Base-by-base conservation (phyloP, 2,888 invertebrate genomes). In the Petrolisthes manimaculis region DNA sequence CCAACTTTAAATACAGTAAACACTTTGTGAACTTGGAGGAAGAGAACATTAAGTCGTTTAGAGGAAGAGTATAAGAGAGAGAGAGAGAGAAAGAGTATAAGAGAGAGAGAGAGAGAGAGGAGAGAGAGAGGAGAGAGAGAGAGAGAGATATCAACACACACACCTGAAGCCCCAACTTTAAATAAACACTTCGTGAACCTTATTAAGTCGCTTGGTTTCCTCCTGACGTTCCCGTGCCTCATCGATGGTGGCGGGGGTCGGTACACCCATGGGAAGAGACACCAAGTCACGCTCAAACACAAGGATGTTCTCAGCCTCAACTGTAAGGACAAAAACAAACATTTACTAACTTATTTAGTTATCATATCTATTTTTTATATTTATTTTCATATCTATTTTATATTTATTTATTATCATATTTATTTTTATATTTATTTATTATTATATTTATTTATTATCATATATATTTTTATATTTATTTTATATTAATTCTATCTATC, bases 271-370 rank as follows among this genome's bases (percentile, higher is more conserved):
- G 0, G 96, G 96, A 93, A 95, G 94, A 90, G 95, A 95, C n/a
- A 96, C 93, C 83, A 95, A 93, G 79, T 95, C 95, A 12, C 94
- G 93, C 92, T 96, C 96, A 91, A 95, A 95, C 85, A 95, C 95
- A 94, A 96, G 95, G 89, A 96, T 96, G 93, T 96, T 95, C 92
- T 96, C 96, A 51, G 96, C 96, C 94, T 96, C 96, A 93, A 95
- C 96, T 94, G 92, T 67, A 93, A 92, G n/a, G n/a, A n/a, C n/a
- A n/a, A n/a, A n/a, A n/a, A n/a, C n/a, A n/a, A n/a, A n/a, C n/a
- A n/a, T n/a, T n/a, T n/a, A n/a, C n/a, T n/a, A n/a, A n/a, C n/a
- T n/a, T n/a, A n/a, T n/a, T n/a, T n/a, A n/a, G n/a, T n/a, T n/a
- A n/a, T n/a, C n/a, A n/a, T n/a, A n/a, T n/a, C n/a, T n/a, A n/a